These are phyloP conservation scores for Orthonyx spaldingii DNA, from an alignment of 2,113 vertebrate genomes.

Conservation along the genomic window DNA sequence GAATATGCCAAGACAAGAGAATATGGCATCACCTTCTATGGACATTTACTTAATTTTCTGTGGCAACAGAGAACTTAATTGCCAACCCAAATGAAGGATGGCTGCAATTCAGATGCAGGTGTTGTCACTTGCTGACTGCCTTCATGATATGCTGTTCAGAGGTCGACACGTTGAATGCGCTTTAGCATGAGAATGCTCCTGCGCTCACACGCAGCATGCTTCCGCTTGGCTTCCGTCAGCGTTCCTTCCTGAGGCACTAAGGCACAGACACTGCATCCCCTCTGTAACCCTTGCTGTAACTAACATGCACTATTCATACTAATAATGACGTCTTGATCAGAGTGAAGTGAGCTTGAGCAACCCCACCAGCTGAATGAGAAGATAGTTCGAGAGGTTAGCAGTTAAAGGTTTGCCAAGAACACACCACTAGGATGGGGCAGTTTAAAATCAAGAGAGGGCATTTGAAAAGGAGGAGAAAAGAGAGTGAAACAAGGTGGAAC, in stretches of 20 bases:
- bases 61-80: slow-evolving; percentile 46
- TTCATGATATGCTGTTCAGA: slow-evolving; percentile 46
- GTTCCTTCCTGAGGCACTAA: not conserved
- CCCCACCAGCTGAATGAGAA: not conserved
- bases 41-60: slow-evolving; percentile 15
- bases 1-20: slow-evolving; percentile 34
- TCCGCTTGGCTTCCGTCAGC: slow-evolving; percentile 31
- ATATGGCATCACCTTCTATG: slow-evolving; percentile 37
- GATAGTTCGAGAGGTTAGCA: not conserved
- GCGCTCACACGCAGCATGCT: slow-evolving; percentile 6
- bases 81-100: slow-evolving; percentile 23
- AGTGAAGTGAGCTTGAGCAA: slow-evolving; percentile 63
- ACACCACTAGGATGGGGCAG: not conserved
- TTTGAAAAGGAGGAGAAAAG: not conserved
- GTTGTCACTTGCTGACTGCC: slow-evolving; percentile 38
- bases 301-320: slow-evolving; percentile 43
- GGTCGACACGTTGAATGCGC: not conserved
- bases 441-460: not conserved
- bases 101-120: not conserved
- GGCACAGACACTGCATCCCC: not conserved
- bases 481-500: not conserved
- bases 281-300: slow-evolving; percentile 41
- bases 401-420: not conserved
- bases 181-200: not conserved
- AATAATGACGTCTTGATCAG: slow-evolving; percentile 40